Evolutionary conservation across 2,113 vertebrate genomes (phyloP), one percentile per base, ranked within the genome.

Genomic region (Microtus ochrogaster): DNA sequence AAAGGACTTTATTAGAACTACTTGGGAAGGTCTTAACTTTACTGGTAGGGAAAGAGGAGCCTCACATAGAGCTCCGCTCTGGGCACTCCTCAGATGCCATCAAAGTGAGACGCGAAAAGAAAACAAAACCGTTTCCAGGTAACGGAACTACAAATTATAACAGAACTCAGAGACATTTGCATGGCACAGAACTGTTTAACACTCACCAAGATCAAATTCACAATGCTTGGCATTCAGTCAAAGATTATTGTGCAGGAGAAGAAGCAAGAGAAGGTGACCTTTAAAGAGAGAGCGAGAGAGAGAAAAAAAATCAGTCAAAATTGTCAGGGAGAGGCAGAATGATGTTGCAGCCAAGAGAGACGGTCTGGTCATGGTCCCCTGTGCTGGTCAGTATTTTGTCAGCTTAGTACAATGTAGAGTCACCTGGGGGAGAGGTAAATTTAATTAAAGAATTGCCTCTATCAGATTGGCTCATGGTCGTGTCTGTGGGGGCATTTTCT

Each of bases 171-270:
- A 26, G 91, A 86, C 22, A 87, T 90, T 93, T 76, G 66, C 70
- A 76, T 39, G 89, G 41, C 83, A 63, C 24, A 61, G 68, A 95
- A 87, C 33, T 61, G 47, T 73, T 36, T 11, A 85, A 47, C 49
- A 52, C 39, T 22, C 33, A 83, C 26, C 33, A 55, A 68, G 39
- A 55, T 82, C 66, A 66, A 82, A 68, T 55, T 93, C 89, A 68
- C 49, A 63, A 13, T 63, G 39, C 55, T 13, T 87, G 68, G 44
- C 47, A 77, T 77, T 66, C 33, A 76, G 47, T 61, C 83, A 90
- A 81, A 93, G 88, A 70, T 55, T 89, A 66, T 21, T 10, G 83
- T 47, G 6, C 13, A 12, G 77, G 68, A 93, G 95, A 78, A 93
- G 61, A 78, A 85, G 14, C 22, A 63, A 36, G 13, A 77, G 79